Conservation (phyloP, 2,797 vertebrate species). For the Hozukius guyotensis region DNA sequence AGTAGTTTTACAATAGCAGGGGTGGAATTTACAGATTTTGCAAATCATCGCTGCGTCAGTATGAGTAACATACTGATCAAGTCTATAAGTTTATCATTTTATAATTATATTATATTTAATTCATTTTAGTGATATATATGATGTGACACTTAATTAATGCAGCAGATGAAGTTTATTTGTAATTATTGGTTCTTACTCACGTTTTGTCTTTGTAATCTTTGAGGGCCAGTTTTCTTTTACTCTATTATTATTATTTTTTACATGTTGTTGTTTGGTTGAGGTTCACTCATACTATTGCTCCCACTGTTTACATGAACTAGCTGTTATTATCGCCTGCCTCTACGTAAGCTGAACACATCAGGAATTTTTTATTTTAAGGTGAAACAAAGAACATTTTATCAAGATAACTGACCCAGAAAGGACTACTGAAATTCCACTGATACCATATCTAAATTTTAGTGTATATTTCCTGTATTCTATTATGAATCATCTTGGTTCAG, state of each 20-base stretch:
- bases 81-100: neutral
- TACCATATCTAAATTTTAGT: neutral
- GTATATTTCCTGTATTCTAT: neutral
- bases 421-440: neutral
- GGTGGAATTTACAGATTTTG: neutral
- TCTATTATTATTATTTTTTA: neutral
- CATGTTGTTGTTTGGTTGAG: neutral
- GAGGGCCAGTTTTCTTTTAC: too few relatives aligned
- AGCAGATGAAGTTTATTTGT: neutral
- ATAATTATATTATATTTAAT: neutral
- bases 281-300: neutral
- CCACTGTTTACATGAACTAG: too few relatives aligned
- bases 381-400: neutral
- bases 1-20: neutral
- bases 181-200: neutral
- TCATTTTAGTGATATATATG: neutral
- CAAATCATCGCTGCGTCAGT: neutral
- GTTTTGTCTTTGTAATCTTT: neutral
- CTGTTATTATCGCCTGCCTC: neutral
- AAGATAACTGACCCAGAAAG: neutral
- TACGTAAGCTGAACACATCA: neutral
- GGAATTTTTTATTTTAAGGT: neutral
- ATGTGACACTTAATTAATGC: neutral
- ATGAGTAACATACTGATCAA: neutral
- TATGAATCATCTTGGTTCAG: neutral